Base-by-base conservation (phyloP, 2,888 invertebrate species). In the Pachliopta kotzebuea region DNA sequence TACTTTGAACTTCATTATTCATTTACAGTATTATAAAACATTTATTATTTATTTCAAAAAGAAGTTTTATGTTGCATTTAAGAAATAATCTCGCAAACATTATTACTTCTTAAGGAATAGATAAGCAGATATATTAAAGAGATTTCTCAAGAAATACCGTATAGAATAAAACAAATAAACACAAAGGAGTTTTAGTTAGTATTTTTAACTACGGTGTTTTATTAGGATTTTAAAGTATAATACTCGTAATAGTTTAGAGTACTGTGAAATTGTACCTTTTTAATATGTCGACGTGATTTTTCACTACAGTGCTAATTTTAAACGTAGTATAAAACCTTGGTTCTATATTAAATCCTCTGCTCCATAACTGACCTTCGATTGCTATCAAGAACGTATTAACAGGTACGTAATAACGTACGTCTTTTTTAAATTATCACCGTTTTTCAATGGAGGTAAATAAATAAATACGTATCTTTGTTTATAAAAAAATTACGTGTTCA, bases 261-360 rank as follows among this genome's bases (percentile, higher is more conserved):
- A 26, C 59, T n/a, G 7, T 52, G 29, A 11, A 29, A 52, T 50
- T 18, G 18, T 50, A n/a, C 29, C 50, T n/a, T 50, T 59, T 59
- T 59, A 50, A 59, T 29, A 17, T 21, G 2, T 52, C 21, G 20
- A 31, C 11, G n/a, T 21, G 31, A 29, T 31, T 52, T 52, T 60
- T 21, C 18, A 11, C 29, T 52, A 50, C 31, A 23, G 37, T n/a
- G 37, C 31, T 52, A 53, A 52, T 52, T 60, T 60, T 23, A 53
- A 60, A 23, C 42, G 24, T 42, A 21, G 52, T 53, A 37, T 52
- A 60, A 60, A 53, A 60, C 23, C 42, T 37, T 42, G 23, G 52
- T 53, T 9, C 21, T 53, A 18, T 53, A 53, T 53, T 53, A 53
- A 20, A 53, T 53, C 29, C 53, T 18, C 7, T 31, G 24, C 37